Evolutionary conservation across 2,797 vertebrate genomes (phyloP).

Genomic region (Gambusia yucatana): DNA sequence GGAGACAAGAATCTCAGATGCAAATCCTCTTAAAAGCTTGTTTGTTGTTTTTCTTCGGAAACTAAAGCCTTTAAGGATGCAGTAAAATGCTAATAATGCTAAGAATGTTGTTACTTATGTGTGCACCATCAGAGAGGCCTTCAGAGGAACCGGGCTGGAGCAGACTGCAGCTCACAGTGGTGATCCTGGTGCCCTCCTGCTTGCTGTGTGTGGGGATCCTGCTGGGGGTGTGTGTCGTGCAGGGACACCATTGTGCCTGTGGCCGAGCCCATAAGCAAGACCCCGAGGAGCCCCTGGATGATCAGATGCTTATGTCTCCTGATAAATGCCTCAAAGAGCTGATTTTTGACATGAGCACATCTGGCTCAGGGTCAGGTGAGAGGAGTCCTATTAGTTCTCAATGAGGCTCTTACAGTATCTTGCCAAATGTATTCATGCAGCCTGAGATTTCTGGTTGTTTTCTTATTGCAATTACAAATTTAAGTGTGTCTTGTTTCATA

Average conservation of each 20-base stretch:
- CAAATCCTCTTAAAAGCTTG: background rate
- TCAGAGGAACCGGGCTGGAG: slow-evolving; percentile 72
- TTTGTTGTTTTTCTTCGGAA: background rate
- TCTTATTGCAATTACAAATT: background rate
- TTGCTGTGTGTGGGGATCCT: slow-evolving; percentile 82
- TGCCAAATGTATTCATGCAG: background rate
- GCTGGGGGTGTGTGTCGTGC: slow-evolving; percentile 76
- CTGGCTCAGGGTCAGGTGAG: slow-evolving; percentile 95
- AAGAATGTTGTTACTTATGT: background rate
- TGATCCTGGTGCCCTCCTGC: slow-evolving; percentile 84
- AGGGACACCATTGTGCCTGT: slow-evolving; percentile 77
- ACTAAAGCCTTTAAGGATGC: background rate
- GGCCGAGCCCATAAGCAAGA: slow-evolving; percentile 79
- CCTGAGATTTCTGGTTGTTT: background rate
- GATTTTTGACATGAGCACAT: slow-evolving; percentile 94
- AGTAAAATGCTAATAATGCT: background rate
- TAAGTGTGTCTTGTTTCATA: background rate
- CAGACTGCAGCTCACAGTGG: slow-evolving; percentile 78
- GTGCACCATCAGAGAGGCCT: slow-evolving; percentile 61
- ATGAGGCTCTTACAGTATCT: background rate
- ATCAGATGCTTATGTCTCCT: slow-evolving; percentile 82
- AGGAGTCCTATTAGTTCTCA: background rate
- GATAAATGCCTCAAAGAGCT: slow-evolving; percentile 93
- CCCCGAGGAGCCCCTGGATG: slow-evolving; percentile 87
- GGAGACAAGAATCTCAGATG: background rate